Evolutionary conservation across 2,888 invertebrate species (phyloP).

Genomic region (Tipula confusa): DNA sequence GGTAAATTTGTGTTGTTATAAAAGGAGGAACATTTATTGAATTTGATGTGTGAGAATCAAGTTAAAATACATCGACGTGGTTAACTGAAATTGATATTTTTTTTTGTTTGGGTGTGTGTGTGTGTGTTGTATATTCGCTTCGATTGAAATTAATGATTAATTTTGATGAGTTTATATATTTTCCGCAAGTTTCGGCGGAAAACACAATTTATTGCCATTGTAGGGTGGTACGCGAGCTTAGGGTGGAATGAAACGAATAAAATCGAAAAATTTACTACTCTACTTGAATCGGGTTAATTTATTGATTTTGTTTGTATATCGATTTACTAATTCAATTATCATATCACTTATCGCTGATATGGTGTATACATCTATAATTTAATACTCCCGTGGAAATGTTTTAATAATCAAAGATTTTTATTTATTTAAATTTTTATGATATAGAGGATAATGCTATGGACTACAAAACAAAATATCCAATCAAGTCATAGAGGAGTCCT

Average conservation of each 20-base stretch:
- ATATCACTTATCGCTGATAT: not conserved
- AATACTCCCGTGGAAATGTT: not conserved
- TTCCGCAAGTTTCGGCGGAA: not conserved
- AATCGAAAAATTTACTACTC: not conserved
- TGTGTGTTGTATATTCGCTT: not conserved
- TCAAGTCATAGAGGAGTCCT: not conserved
- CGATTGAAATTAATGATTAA: slow-evolving; percentile 25
- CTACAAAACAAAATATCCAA: not conserved
- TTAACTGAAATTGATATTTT: slow-evolving; percentile 25
- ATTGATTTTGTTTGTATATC: not conserved
- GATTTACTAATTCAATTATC: slow-evolving; percentile 12
- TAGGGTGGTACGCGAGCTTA: not conserved
- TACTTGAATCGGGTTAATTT: not conserved
- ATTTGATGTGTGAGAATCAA: slow-evolving; percentile 20
- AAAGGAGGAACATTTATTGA: not conserved
- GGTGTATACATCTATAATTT: not conserved
- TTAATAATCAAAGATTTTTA: not conserved
- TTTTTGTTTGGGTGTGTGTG: not conserved
- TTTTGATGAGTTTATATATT: slow-evolving; percentile 20
- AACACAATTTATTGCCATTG: not conserved
- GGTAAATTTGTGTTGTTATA: slow-evolving; percentile 5
- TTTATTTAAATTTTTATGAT: not conserved
- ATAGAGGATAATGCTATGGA: no score
- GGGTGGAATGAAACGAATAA: not conserved
- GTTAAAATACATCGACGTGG: slow-evolving; percentile 13